Conservation (phyloP, 2,113 vertebrate genomes). For the Callocephalon fimbriatum region DNA sequence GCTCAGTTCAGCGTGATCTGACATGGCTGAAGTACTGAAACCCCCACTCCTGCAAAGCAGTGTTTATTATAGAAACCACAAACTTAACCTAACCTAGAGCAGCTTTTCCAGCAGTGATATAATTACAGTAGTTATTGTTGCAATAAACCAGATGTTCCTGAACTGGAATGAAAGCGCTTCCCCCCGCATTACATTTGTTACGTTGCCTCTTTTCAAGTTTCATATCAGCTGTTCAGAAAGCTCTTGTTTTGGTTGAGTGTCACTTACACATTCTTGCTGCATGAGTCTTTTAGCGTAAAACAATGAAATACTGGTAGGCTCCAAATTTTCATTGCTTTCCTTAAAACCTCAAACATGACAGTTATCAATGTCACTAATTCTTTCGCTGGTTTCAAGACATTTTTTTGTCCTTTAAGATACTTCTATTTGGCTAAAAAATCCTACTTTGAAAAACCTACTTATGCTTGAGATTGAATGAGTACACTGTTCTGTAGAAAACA, state of each 20-base stretch:
- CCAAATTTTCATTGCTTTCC: neutral
- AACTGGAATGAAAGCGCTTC: slow-evolving; percentile 55
- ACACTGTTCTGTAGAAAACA: neutral
- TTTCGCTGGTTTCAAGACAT: neutral
- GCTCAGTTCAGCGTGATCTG: slow-evolving; percentile 47
- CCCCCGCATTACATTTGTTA: slow-evolving; percentile 50
- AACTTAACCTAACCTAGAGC: slow-evolving; percentile 67
- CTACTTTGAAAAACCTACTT: neutral
- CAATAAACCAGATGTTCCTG: slow-evolving; percentile 77
- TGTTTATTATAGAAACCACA: slow-evolving; percentile 75
- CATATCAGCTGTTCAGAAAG: slow-evolving; percentile 73
- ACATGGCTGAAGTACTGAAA: slow-evolving; percentile 54
- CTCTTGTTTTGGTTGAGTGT: slow-evolving; percentile 32
- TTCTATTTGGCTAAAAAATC: neutral
- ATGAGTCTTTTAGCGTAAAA: neutral
- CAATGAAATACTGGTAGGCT: neutral
- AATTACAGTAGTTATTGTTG: slow-evolving; percentile 76
- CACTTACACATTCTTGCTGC: slow-evolving; percentile 56
- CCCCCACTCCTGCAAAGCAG: slow-evolving; percentile 46
- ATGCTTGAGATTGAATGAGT: neutral
- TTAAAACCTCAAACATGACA: neutral
- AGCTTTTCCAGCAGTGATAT: slow-evolving; percentile 71
- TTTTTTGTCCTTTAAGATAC: neutral
- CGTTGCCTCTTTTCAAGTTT: slow-evolving; percentile 64
- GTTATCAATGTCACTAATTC: slow-evolving; percentile 24